Base-by-base conservation (phyloP, 2,113 vertebrate species). In the Cygnus buccinator region DNA sequence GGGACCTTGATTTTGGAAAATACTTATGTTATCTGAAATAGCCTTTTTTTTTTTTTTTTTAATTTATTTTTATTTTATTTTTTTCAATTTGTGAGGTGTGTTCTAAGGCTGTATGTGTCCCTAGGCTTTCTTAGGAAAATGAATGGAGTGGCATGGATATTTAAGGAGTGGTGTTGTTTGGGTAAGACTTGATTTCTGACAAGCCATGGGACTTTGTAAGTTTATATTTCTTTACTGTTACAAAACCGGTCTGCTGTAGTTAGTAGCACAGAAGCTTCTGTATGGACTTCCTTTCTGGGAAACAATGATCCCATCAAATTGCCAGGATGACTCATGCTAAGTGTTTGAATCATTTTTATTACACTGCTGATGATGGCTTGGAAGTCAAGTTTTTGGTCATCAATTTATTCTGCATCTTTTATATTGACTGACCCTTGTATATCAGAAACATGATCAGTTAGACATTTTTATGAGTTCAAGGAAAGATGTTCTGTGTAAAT, bases 301-400 rank as follows among this genome's bases (percentile, higher is more conserved):
- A 96, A 90, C 84, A 93, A 75, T 96, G 93, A 97, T 93, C 84
- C 95, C 82, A 95, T 96, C 89, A 90, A 86, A 89, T 94, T 96
- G 90, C 90, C 84, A 77, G 74, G 26, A 66, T 97, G 95, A 97
- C 66, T 97, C 93, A 95, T 76, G 57, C 70, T 94, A 94, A 84
- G 44, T n/a, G 81, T 71, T 84, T 97, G 93, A 95, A 94, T 97
- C 95, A 97, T 96, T 97, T 97, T 97, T 97, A 97, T 95, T 95
- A 67, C 77, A 33, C 73, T 80, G 74, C n/a, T 93, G 90, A 22
- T 90, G 87, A 81, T 97, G 90, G 79, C 86, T 73, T 74, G 66
- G 91, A 94, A 97, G 94, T 80, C 93, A 93, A 89, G 84, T 90
- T 96, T 92, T 91, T 96, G 84, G 78, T 92, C 92, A 91, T 97